phyloP scores from a whole-genome alignment of 2,113 vertebrate species.

The Chaetops frenatus region DNA sequence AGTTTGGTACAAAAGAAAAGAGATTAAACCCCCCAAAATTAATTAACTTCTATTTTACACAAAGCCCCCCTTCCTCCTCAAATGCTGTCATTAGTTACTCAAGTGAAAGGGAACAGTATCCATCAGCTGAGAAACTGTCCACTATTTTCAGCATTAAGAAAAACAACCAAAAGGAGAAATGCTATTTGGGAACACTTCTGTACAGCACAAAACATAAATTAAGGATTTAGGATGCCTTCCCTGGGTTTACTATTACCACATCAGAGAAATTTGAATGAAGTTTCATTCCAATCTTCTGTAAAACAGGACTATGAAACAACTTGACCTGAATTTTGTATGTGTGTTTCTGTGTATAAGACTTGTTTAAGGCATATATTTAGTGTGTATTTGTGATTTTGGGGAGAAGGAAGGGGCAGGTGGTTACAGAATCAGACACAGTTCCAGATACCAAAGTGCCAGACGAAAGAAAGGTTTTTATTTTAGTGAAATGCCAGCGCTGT shows the following conservation, averaged over 20 bases:
- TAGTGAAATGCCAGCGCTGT: not conserved
- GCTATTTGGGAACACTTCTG: not conserved
- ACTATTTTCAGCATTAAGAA: not conserved
- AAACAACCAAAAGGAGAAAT: not conserved
- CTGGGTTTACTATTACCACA: not conserved
- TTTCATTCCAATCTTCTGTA: not conserved
- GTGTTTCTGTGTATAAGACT: not conserved
- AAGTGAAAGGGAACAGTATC: not conserved
- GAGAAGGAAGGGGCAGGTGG: too few relatives aligned
- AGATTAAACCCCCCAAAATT: slow-evolving; percentile 34
- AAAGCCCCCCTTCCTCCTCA: not conserved
- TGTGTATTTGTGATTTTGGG: not conserved
- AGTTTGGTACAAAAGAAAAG: slow-evolving; percentile 54
- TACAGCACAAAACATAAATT: not conserved
- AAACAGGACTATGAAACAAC: not conserved
- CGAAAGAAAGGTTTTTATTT: slow-evolving; percentile 11
- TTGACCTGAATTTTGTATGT: not conserved
- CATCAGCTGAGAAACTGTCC: not conserved
- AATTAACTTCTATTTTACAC: slow-evolving; percentile 49
- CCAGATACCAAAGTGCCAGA: not conserved
- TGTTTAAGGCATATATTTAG: not conserved
- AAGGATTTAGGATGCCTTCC: not conserved
- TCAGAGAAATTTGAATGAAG: not conserved
- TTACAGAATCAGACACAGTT: not conserved
- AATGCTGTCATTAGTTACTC: slow-evolving; percentile 20